Evolutionary conservation across 2,888 invertebrate genomes (phyloP).

Genomic region (Cordylochernes scorpioides): DNA sequence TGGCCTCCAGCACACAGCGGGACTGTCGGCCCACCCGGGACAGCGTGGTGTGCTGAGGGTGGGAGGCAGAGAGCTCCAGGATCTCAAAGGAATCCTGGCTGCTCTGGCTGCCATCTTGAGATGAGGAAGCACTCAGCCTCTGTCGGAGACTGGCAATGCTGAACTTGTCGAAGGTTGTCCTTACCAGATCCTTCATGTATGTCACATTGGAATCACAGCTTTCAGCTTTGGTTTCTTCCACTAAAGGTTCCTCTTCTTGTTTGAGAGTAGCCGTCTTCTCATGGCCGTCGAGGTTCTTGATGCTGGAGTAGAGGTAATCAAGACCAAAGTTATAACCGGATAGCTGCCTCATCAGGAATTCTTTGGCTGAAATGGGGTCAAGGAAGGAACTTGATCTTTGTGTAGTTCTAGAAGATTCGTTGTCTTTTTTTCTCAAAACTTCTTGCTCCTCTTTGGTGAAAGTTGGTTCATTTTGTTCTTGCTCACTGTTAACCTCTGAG

Average conservation of each 20-base stretch:
- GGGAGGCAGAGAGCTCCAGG: constrained; percentile 15
- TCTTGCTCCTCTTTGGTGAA: background rate
- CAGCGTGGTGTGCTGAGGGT: background rate
- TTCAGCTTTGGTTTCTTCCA: background rate
- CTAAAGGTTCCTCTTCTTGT: background rate
- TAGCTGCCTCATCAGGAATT: too few species aligned
- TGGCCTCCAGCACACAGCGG: constrained; percentile 1
- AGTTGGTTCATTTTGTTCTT: background rate
- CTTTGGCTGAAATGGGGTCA: background rate
- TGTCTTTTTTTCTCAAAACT: background rate
- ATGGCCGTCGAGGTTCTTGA: constrained; percentile 35
- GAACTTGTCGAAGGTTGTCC: constrained; percentile 43
- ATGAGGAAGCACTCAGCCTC: constrained; percentile 1
- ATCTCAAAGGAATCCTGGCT: constrained; percentile 3
- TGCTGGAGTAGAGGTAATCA: background rate
- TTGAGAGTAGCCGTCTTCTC: constrained; percentile 21
- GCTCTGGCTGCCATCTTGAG: constrained; percentile 2
- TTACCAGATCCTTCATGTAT: constrained; percentile 32
- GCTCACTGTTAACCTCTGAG: background rate
- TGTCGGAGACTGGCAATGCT: constrained; percentile 32
- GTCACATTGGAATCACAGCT: background rate
- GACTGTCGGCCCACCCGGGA: background rate
- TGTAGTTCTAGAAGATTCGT: background rate
- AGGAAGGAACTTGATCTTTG: background rate
- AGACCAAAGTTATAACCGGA: too few species aligned